Evolutionary conservation across 2,113 vertebrate genomes (phyloP), one percentile per base, ranked within the genome.

Genomic region (Ceratotherium simum): DNA sequence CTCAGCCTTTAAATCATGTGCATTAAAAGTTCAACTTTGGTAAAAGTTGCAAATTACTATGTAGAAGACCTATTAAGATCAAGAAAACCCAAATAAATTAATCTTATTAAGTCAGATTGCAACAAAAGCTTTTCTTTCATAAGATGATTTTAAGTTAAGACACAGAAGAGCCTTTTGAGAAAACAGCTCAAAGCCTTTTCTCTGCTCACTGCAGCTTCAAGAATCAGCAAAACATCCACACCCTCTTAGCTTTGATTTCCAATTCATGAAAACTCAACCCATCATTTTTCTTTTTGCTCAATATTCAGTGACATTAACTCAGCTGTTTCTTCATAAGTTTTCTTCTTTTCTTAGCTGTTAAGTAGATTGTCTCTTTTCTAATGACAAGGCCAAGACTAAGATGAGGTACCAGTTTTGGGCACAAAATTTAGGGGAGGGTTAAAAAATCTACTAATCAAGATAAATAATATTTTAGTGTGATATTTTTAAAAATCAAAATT

Each of bases 41-140:
- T 72, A 18, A 64, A 91, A 78, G 17, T 46, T 85, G 39, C 18
- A 54, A 76, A 73, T 31, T 64, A 23, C 36, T 88, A 21, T 39
- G 62, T 1, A 80, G 62, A 94, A 60, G 42, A 54, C 2, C 1
- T 58, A 21, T 60, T 23, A 36, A 90, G n/a, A 86, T 10, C n/a
- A 87, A 91, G 21, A 42, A 79, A 42, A 36, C 13, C 16, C 69
- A 91, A 84, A 92, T 94, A 80, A 96, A 95, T 33, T 1, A 95
- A 95, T 31, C 29, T 69, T 73, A 1, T 10, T 62, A 65, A 96
- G 33, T 20, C 56, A 51, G 56, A 27, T 33, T 4, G 42, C 1
- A 33, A 39, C 25, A 73, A 92, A 76, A 20, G 46, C 0, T 56
- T 97, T 21, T 17, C n/a, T 65, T 84, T 95, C 64, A 16, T n/a